Percentiles rank a stretch among this genome's conserved stretches.
Evolutionary conservation across 1,140 invertebrate genomes (phyloP).

Genomic region (Orius insidiosus): DNA sequence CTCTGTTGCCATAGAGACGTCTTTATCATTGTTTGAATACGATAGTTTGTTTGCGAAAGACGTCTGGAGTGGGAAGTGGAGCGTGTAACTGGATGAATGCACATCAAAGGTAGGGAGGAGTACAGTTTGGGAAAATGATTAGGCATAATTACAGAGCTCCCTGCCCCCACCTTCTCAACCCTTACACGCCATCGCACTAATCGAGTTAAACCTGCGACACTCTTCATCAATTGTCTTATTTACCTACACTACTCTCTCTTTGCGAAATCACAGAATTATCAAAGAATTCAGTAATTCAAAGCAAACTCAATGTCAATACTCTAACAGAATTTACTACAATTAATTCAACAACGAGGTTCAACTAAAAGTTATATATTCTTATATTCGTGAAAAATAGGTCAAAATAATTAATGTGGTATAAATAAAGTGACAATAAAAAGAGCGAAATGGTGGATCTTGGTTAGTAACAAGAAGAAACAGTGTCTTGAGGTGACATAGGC

Average conservation of each 20-base stretch:
- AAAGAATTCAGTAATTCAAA: too few relatives aligned
- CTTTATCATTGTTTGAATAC: slow-evolving; percentile 12
- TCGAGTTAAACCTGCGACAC: slow-evolving; percentile 7
- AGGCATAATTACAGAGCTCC: slow-evolving; percentile 8
- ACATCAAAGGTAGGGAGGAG: slow-evolving; percentile 9
- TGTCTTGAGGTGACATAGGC: too few relatives aligned
- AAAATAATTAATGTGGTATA: too few relatives aligned
- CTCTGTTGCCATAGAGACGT: slow-evolving; percentile 4
- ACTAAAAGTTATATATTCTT: too few relatives aligned
- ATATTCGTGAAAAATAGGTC: too few relatives aligned
- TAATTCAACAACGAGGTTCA: too few relatives aligned
- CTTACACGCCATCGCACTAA: not conserved
- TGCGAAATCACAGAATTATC: too few relatives aligned
- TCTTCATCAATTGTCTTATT: slow-evolving; percentile 10
- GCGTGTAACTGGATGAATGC: slow-evolving; percentile 11
- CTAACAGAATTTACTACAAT: too few relatives aligned
- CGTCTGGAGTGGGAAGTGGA: slow-evolving; percentile 4
- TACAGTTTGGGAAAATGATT: slow-evolving; percentile 5
- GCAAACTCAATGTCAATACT: too few relatives aligned
- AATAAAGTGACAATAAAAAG: too few relatives aligned
- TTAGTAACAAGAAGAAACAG: too few relatives aligned
- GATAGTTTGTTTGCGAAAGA: slow-evolving; percentile 8
- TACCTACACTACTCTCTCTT: slow-evolving; percentile 7
- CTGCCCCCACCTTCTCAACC: not conserved
- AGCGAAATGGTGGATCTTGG: too few relatives aligned